Evolutionary conservation across 2,888 invertebrate genomes (phyloP), one percentile per base, ranked within the genome.

Genomic region (Trypoxylon attenuatum): DNA sequence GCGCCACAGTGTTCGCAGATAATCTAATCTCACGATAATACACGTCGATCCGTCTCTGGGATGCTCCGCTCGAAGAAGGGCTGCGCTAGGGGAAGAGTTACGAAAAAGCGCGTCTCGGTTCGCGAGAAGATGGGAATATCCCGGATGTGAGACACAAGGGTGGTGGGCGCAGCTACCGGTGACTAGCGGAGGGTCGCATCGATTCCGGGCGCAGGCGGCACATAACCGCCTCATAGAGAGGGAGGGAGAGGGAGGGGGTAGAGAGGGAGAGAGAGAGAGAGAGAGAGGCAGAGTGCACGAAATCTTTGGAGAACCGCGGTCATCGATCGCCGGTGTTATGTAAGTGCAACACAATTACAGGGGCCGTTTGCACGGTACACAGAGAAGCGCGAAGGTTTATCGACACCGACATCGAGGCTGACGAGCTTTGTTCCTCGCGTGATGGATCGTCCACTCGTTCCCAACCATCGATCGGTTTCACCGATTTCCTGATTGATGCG

Each of bases 21-120:
- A 84, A 84, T 84, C 84, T 82, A 82, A 84, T 84, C 84, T 81
- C 49, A 69, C 59, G 80, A 83, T 79, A 79, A 73, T 70, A 63
- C 47, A 33, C 2, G 13, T n/a, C 5, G 13, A 6, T 13, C 10
- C 33, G 10, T 33, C 33, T 33, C 33, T 33, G n/a, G 33, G 13
- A 13, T n/a, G n/a, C n/a, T n/a, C n/a, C n/a, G n/a, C n/a, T n/a
- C n/a, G n/a, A n/a, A n/a, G n/a, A n/a, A n/a, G n/a, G n/a, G n/a
- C n/a, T n/a, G n/a, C n/a, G n/a, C n/a, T n/a, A n/a, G n/a, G n/a
- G n/a, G n/a, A n/a, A n/a, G n/a, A n/a, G n/a, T n/a, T n/a, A n/a
- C n/a, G n/a, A n/a, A n/a, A n/a, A n/a, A n/a, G n/a, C n/a, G n/a
- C n/a, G n/a, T n/a, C n/a, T n/a, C n/a, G n/a, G n/a, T n/a, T n/a